Evolutionary conservation across 2,113 vertebrate genomes (phyloP).

Genomic region (Deroptyus accipitrinus): DNA sequence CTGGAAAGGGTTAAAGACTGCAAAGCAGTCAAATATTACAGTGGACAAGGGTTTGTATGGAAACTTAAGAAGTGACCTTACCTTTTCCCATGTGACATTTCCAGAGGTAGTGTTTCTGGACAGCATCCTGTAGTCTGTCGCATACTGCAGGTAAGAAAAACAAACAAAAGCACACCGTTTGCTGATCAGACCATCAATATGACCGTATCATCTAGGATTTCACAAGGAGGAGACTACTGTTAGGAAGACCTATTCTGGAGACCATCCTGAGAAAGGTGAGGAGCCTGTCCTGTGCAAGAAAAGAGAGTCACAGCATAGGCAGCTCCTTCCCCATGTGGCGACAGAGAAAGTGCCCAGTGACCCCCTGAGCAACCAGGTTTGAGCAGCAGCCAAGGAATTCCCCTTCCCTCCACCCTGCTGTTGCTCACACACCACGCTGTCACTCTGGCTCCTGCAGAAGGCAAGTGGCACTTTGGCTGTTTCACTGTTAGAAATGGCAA

Average conservation of each 20-base stretch:
- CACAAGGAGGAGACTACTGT: neutral
- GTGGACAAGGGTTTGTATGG: neutral
- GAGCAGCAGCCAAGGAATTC: neutral
- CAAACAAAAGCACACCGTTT: neutral
- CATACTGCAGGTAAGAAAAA: constrained; percentile 78
- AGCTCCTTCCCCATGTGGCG: neutral
- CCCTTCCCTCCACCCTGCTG: neutral
- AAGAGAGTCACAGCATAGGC: neutral
- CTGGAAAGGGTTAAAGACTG: neutral
- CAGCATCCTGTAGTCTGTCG: constrained; percentile 83
- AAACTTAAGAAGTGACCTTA: constrained; percentile 39
- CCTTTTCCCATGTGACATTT: constrained; percentile 85
- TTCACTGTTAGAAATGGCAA: neutral
- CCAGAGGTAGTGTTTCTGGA: constrained; percentile 80
- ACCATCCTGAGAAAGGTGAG: neutral
- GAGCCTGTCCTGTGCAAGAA: neutral
- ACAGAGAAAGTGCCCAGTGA: neutral
- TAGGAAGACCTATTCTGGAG: neutral
- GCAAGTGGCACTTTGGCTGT: neutral
- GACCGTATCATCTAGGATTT: neutral
- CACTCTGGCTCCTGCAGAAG: neutral
- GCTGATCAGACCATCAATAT: neutral
- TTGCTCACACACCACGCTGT: neutral
- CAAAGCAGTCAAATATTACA: neutral
- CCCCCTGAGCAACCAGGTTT: neutral